Evolutionary conservation across 2,797 vertebrate genomes (phyloP), one percentile per base, ranked within the genome.

Genomic region (Halcyon smyrnensis): DNA sequence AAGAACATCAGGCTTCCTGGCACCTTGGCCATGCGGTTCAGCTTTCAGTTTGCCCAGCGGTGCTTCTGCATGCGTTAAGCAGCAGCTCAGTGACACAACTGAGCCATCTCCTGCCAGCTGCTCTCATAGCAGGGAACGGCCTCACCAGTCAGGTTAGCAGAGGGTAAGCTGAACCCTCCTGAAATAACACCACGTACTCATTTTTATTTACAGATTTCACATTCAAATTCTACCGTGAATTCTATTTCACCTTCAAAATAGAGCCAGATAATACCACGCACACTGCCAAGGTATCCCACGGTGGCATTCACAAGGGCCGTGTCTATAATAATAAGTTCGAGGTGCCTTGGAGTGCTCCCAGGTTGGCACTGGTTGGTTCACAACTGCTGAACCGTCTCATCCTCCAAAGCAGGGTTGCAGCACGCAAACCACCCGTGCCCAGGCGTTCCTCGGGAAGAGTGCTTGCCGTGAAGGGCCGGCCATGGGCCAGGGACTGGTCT

Each of bases 81-180:
- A 83, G 78, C 32, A 87, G 60, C 32, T 87, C 43, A 45, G 63
- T n/a, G 46, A 43, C 65, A 69, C 37, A 48, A 67, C 39, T 24
- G 70, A 95, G 67, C 65, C 62, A 65, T 25, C 73, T 86, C 69
- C 67, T 93, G 90, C 84, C 92, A 96, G 78, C 88, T 95, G 88
- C 63, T 89, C 28, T 93, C 90, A 18, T 89, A 87, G 89, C 28
- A 1, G 90, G 95, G 56, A 78, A 89, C 8, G 51, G 74, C 28
- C 67, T 82, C 68, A 56, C 30, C 68, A 92, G 75, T 78, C 88
- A 90, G 74, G 51, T 63, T 50, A 36, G 24, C 2, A 53, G 36
- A 89, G 60, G 60, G 30, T 65, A 73, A 39, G 37, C 11, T 59
- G 77, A 81, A 50, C 32, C n/a, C 60, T 62, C 50, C 19, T 3